Conservation (phyloP, 2,113 vertebrate species). For the Microtus montanus region DNA sequence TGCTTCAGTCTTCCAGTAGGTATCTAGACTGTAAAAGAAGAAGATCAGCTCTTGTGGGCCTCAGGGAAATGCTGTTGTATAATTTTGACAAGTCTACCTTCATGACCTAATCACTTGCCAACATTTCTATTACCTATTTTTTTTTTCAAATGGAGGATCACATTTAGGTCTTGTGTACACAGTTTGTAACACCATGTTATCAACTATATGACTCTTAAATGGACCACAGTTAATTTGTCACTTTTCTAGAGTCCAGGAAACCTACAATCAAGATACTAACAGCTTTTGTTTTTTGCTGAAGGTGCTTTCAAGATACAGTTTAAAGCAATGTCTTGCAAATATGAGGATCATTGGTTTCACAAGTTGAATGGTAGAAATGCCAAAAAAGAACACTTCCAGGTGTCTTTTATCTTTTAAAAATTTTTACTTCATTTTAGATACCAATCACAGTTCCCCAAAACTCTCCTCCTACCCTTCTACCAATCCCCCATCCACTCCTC, state of each 20-base stretch:
- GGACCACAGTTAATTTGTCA: not conserved
- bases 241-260: not conserved
- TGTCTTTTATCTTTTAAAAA: no score
- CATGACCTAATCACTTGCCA: not conserved
- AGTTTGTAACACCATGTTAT: not conserved
- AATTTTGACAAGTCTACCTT: not conserved
- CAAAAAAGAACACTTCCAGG: not conserved
- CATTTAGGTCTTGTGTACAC: not conserved
- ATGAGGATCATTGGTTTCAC: fast-evolving
- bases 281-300: not conserved
- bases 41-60: not conserved
- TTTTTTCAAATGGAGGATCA: not conserved
- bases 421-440: no score
- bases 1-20: not conserved
- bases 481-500: no score
- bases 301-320: fast-evolving
- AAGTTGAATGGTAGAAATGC: not conserved
- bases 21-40: not conserved
- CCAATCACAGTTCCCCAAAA: no score
- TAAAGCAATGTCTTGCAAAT: not conserved
- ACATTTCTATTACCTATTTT: not conserved
- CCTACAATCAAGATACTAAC: not conserved
- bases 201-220: not conserved
- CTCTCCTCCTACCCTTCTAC: no score
- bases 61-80: no score